These are phyloP conservation scores for Gandaritis pyraliata DNA, from an alignment of 2,888 invertebrate species.

Conservation along the genomic window DNA sequence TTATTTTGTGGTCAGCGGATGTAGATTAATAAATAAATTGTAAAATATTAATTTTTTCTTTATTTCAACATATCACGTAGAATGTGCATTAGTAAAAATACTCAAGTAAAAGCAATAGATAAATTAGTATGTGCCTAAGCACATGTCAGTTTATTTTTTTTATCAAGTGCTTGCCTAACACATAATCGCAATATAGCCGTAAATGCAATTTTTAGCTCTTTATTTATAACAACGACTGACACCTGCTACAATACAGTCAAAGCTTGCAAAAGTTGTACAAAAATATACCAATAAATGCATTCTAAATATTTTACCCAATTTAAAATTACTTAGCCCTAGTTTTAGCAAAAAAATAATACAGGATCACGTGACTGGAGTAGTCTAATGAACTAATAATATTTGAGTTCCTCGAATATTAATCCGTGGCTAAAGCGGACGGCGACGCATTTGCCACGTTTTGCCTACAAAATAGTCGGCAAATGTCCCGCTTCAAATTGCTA, in stretches of 20 bases:
- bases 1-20: conserved; percentile 22
- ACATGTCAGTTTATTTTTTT: background rate
- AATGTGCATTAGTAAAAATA: background rate
- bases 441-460: conserved; percentile 48
- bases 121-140: background rate
- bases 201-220: background rate
- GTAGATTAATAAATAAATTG: conserved; percentile 38
- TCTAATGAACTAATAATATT: conserved; percentile 34
- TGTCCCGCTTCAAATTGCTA: conserved; percentile 49
- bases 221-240: background rate
- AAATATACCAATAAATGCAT: conserved; percentile 12
- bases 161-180: background rate
- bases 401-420: conserved; percentile 47
- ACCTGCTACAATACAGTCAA: background rate
- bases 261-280: conserved; percentile 3
- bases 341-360: background rate
- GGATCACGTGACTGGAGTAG: conserved; percentile 1
- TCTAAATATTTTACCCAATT: background rate
- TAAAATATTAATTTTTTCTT: conserved; percentile 30
- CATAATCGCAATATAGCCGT: background rate
- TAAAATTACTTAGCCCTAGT: background rate
- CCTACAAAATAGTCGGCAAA: conserved; percentile 46
- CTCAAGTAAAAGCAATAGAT: conserved; percentile 13
- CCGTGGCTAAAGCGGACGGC: conserved; percentile 51
- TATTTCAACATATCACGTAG: conserved; percentile 17